Evolutionary conservation across 2,888 invertebrate species (phyloP).

Genomic region (Cephus runcator): DNA sequence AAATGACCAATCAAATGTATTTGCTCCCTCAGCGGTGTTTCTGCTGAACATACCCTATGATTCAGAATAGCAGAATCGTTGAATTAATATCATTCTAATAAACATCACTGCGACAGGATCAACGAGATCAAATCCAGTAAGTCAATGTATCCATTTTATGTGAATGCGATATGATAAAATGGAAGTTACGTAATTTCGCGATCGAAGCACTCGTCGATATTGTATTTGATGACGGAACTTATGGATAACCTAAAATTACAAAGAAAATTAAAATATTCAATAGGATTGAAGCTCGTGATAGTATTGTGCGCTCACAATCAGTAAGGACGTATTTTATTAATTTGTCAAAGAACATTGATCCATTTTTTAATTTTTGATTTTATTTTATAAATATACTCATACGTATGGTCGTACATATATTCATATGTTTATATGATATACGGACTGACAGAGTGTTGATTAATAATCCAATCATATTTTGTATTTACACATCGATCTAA

Average conservation of each 20-base stretch:
- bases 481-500: not conserved
- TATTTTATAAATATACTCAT: not conserved
- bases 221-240: not conserved
- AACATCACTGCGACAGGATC: not conserved
- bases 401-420: not conserved
- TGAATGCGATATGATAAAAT: not conserved
- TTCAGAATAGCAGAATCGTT: no score
- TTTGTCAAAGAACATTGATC: not conserved
- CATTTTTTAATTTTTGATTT: not conserved
- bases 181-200: not conserved
- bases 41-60: no score
- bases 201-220: not conserved
- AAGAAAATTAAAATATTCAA: not conserved
- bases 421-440: not conserved
- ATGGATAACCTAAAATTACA: not conserved
- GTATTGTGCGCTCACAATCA: not conserved
- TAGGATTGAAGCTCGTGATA: not conserved
- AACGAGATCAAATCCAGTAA: not conserved
- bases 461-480: not conserved
- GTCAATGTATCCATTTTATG: not conserved
- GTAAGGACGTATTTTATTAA: not conserved
- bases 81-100: not conserved
- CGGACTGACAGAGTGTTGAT: not conserved
- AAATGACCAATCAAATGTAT: no score
- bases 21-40: no score